Evolutionary conservation across 1,140 invertebrate genomes (phyloP), one percentile per base, ranked within the genome.

Genomic region (Arion vulgaris): DNA sequence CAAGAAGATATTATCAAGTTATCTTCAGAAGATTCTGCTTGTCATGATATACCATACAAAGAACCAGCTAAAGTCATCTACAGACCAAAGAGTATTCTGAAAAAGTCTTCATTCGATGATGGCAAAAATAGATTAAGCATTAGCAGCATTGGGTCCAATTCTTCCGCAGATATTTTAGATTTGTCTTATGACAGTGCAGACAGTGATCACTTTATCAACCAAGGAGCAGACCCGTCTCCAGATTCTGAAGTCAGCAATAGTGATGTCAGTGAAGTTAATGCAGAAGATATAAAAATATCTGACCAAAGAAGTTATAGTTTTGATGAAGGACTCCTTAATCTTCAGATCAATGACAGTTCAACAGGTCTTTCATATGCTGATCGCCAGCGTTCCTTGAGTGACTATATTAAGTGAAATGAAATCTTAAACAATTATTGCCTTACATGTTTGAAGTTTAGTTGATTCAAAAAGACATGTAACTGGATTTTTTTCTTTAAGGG

Each of bases 161-260:
- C 91, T 2, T 92, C 91, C 2, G 89, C 87, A 45, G 91, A 92
- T 81, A 88, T 91, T 77, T 83, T 92, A 32, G 89, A 92, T 83
- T 89, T 92, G 83, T 91, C 90, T 4, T 92, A 91, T 68, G 91
- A 92, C 84, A 91, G 90, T 76, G 82, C 81, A 28, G 91, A 91
- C 26, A 87, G 79, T 41, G 84, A 85, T n/a, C 84, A 80, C n/a
- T 82, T 71, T 71, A 45, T 80, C 23, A 80, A 80, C 28, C 39
- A 71, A 23, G 39, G 66, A 66, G 17, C n/a, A 32, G n/a, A 32
- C 2, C 11, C 2, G 1, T 66, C 62, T n/a, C 26, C 71, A 45
- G 1, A 41, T 19, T 9, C 71, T 41, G 36, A 39, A 39, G 26
- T 41, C 1, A 39, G 41, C 4, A 41, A 28, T 41, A 38, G 26